Evolutionary conservation across 2,797 vertebrate genomes (phyloP).

Genomic region (Crypturellus tataupa): DNA sequence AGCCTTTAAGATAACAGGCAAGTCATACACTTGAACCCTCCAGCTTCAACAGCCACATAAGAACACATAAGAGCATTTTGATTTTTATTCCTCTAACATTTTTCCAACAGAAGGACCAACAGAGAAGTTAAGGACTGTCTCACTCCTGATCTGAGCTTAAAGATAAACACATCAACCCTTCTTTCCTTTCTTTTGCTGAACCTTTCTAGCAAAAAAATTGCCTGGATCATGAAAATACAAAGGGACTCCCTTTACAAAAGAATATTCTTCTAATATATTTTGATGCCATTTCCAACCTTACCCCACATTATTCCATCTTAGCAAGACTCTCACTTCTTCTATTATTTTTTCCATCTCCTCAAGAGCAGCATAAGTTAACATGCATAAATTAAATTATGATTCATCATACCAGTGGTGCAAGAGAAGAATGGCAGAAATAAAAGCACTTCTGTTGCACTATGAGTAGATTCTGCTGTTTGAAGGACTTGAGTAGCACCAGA

Average conservation of each 20-base stretch:
- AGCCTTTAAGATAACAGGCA: neutral
- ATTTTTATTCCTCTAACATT: neutral
- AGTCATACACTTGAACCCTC: neutral
- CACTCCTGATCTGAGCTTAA: neutral
- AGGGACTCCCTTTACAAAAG: neutral
- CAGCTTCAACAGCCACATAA: neutral
- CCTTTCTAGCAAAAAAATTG: rapidly evolving
- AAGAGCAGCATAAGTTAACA: neutral
- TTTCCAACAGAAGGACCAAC: neutral
- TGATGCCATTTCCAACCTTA: neutral
- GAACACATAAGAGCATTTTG: neutral
- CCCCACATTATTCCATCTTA: neutral
- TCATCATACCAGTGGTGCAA: neutral
- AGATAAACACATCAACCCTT: neutral
- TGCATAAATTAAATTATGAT: neutral
- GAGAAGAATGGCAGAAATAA: neutral
- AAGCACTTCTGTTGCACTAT: neutral
- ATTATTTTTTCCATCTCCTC: neutral
- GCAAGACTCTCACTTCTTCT: neutral
- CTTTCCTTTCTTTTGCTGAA: neutral
- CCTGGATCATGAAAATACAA: neutral
- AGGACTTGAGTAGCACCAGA: neutral
- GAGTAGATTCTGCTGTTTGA: neutral
- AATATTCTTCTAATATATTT: neutral
- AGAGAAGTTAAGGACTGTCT: constrained; percentile 1